Percentiles rank a stretch among this genome's conserved stretches.
These are phyloP conservation scores for Herpailurus yagouaroundi DNA, from an alignment of 2,113 vertebrate genomes.

Conservation along the genomic window DNA sequence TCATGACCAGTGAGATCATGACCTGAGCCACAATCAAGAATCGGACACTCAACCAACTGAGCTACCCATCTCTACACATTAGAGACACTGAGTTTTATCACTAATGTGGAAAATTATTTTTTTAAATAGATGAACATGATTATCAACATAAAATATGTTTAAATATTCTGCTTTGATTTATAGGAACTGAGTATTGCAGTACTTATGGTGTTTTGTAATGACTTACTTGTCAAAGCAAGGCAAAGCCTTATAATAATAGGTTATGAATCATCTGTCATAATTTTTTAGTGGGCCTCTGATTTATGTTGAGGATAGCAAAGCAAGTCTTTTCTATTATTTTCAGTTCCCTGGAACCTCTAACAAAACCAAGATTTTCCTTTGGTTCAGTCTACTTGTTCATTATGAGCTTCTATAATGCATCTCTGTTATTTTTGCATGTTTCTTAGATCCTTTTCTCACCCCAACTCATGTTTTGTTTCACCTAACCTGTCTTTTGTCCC, in stretches of 20 bases:
- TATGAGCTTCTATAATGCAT: neutral
- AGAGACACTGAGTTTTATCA: neutral
- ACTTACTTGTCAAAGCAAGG: conserved; percentile 8
- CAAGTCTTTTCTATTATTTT: conserved; percentile 33
- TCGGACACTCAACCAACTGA: too few species aligned
- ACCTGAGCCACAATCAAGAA: too few species aligned
- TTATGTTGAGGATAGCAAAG: conserved; percentile 6
- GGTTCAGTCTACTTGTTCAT: neutral
- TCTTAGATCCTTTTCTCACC: neutral
- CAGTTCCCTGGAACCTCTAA: neutral
- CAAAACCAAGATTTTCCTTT: neutral
- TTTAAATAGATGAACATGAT: neutral
- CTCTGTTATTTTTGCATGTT: neutral
- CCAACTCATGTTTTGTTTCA: neutral
- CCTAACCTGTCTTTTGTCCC: neutral
- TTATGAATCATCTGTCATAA: neutral
- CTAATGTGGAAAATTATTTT: neutral
- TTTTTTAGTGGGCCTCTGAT: neutral
- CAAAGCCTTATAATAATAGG: neutral
- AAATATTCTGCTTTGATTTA: neutral
- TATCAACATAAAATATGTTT: neutral
- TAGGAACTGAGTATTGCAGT: neutral
- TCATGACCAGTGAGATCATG: too few species aligned
- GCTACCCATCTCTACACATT: neutral
- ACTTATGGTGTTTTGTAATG: neutral